A percentile compares a stretch with the other conserved stretches of the same genome.
Conservation (phyloP, 2,888 invertebrate genomes). For the Dasysyrphus tricinctus region DNA sequence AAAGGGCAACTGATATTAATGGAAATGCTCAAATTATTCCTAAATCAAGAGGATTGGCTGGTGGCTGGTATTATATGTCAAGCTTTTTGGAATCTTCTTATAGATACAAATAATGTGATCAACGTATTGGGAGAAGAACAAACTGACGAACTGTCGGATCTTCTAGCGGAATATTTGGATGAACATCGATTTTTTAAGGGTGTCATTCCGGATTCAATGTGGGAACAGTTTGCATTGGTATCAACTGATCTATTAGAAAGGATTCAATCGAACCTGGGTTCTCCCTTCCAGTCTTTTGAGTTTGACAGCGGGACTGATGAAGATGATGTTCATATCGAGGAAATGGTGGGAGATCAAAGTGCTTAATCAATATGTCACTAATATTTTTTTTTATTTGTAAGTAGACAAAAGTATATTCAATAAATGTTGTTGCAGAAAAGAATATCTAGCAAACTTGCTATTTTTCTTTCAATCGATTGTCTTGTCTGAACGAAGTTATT, state of each 20-base stretch:
- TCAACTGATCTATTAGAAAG: slow-evolving; percentile 89
- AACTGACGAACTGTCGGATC: slow-evolving; percentile 85
- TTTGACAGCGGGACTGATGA: slow-evolving; percentile 78
- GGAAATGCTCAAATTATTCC: slow-evolving; percentile 85
- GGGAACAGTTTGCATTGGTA: slow-evolving; percentile 91
- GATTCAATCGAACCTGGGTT: slow-evolving; percentile 79
- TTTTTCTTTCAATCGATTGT: too few species aligned
- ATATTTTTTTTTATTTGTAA: slow-evolving; percentile 1
- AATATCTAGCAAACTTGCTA: neutral
- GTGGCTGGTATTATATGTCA: slow-evolving; percentile 90
- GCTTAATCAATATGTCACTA: slow-evolving; percentile 1
- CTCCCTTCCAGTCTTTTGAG: slow-evolving; percentile 68
- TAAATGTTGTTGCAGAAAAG: neutral
- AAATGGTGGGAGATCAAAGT: slow-evolving; percentile 75
- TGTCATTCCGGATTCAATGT: slow-evolving; percentile 82
- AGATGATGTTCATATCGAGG: slow-evolving; percentile 80
- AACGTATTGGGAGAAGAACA: slow-evolving; percentile 84
- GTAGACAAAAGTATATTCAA: neutral
- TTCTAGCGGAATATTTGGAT: slow-evolving; percentile 85
- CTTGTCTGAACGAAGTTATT: too few species aligned
- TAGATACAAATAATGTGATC: slow-evolving; percentile 84
- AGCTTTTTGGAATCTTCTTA: slow-evolving; percentile 89
- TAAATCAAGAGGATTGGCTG: slow-evolving; percentile 87
- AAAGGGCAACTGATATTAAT: slow-evolving; percentile 85
- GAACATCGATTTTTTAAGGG: slow-evolving; percentile 85